Base-by-base conservation (phyloP, 1,140 invertebrate species). In the Habropoda laboriosa region DNA sequence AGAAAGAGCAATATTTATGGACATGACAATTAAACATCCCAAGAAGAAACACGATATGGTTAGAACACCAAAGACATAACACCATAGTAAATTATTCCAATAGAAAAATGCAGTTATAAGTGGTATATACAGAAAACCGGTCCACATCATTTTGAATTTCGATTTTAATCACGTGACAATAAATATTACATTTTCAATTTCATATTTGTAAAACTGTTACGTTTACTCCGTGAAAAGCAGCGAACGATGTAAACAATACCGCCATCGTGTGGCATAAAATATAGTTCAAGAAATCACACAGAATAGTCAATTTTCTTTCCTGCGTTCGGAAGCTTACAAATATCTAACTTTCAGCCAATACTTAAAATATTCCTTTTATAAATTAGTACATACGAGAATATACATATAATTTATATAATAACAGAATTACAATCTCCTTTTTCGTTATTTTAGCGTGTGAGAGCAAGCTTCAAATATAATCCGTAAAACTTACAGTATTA, bases 1-100 rank as follows among this genome's bases (percentile, higher is more conserved):
- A 13, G 93, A 94, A 6, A 94, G 80, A 47, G 91, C 90, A 27
- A 94, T 90, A 49, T 94, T 92, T 70, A 94, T 91, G 81, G 93
- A 90, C 74, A 94, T 85, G 45, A 93, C 91, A n/a, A 91, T 83
- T 21, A 90, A 80, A n/a, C 92, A 87, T 35, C 92, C 92, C 30
- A 93, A 67, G 35, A 91, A 74, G 24, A 90, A 86, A 47, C 91
- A 90, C 10, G 90, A 90, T 7, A 91, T 35, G 55, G 92, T 92
- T 74, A 93, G 81, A 24, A 92, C 40, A 68, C 76, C 42, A 73
- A 89, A 91, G 70, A 91, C 79, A 49, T 77, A 89, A 70, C 89
- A 90, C 88, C 85, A 92, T 24, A 89, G 60, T 38, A 92, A 72
- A 51, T 82, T 82, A 53, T 86, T 86, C 84, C 86, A 90, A 66